These are phyloP conservation scores for Pecten maximus DNA, from an alignment of 2,888 invertebrate genomes.

Conservation along the genomic window DNA sequence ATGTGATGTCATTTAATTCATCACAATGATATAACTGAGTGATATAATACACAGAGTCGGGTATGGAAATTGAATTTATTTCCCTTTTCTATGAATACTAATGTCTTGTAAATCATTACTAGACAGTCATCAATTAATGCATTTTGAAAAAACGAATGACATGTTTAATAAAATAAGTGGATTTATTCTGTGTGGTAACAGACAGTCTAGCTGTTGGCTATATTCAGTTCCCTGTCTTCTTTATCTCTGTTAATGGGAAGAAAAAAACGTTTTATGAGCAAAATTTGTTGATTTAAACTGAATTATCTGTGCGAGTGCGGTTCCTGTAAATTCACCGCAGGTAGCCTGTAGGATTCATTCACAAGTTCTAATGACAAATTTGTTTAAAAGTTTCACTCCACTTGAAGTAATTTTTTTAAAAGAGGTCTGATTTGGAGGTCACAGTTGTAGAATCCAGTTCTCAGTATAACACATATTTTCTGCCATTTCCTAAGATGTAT, in stretches of 20 bases:
- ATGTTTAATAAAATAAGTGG: neutral
- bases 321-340: constrained; percentile 6
- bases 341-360: neutral
- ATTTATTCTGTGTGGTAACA: neutral
- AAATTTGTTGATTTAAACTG: constrained; percentile 33
- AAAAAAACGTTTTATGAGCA: neutral
- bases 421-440: constrained; percentile 33
- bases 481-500: constrained; percentile 27
- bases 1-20: neutral
- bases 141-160: neutral
- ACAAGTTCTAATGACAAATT: constrained; percentile 19
- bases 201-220: constrained; percentile 1
- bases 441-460: neutral
- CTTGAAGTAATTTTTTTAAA: constrained; percentile 29
- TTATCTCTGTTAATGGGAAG: constrained; percentile 16
- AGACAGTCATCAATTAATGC: neutral
- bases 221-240: neutral
- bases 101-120: neutral
- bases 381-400: constrained; percentile 29
- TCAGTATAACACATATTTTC: constrained; percentile 2
- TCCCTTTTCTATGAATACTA: constrained; percentile 13
- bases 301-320: neutral
- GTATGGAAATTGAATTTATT: constrained; percentile 26
- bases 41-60: neutral
- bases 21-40: neutral